Conservation (phyloP, 1,140 invertebrate species). For the Leptonema lineaticorne region DNA sequence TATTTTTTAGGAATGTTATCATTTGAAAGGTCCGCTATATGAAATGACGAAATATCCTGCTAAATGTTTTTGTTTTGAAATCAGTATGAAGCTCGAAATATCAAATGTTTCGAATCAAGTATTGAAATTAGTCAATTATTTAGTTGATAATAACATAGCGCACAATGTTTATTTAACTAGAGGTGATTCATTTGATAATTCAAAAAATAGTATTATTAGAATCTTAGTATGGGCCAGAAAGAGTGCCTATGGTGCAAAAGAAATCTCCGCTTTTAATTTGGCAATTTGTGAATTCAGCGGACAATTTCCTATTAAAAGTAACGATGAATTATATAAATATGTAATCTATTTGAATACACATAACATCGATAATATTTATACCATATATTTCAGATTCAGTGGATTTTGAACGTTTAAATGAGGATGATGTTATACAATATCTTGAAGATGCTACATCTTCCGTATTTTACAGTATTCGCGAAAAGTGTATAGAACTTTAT, state of each 20-base stretch:
- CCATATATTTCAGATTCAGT: conserved; percentile 50
- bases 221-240: conserved; percentile 67
- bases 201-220: conserved; percentile 51
- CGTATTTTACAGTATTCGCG: conserved; percentile 47
- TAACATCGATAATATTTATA: conserved; percentile 27
- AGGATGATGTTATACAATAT: conserved; percentile 48
- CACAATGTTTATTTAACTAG: conserved; percentile 71
- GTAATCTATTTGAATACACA: conserved; percentile 29
- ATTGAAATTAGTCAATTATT: conserved; percentile 56
- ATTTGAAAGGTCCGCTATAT: conserved; percentile 56
- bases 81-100: conserved; percentile 49
- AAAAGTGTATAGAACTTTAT: conserved; percentile 26
- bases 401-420: conserved; percentile 49
- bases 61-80: conserved; percentile 65
- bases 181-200: conserved; percentile 46
- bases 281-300: conserved; percentile 69
- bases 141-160: conserved; percentile 61
- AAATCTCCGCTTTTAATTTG: conserved; percentile 58
- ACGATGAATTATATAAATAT: conserved; percentile 45
- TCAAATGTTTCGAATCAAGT: conserved; percentile 46
- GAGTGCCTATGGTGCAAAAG: conserved; percentile 56
- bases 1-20: conserved; percentile 54
- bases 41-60: conserved; percentile 57
- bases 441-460: conserved; percentile 50
- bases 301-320: conserved; percentile 65